Conservation (phyloP, 2,113 vertebrate genomes). For the Aspidoscelis tigris region DNA sequence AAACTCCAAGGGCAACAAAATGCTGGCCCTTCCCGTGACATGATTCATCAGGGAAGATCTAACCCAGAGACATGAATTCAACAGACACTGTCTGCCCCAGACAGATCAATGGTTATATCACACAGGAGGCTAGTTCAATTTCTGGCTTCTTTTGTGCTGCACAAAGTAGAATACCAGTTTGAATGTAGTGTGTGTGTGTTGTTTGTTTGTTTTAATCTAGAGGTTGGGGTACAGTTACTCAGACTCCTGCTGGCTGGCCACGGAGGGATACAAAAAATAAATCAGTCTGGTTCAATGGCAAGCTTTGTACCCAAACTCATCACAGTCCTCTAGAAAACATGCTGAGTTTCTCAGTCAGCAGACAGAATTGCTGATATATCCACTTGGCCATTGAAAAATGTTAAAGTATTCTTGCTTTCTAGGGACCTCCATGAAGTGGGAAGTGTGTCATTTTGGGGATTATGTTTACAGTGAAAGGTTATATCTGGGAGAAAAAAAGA, state of each 20-base stretch:
- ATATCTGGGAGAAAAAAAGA: not conserved
- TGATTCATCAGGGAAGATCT: conserved; percentile 17
- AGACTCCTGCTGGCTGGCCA: not conserved
- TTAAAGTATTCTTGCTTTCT: not conserved
- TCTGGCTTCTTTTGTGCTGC: not conserved
- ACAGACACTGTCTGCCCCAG: conserved; percentile 20
- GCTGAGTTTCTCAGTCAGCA: not conserved
- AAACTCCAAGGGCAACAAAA: conserved; percentile 16
- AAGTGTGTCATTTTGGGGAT: not conserved
- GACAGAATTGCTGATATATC: not conserved
- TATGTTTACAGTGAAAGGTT: not conserved
- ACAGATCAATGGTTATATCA: conserved; percentile 30
- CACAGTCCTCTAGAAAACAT: not conserved
- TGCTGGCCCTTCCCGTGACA: not conserved
- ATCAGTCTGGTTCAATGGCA: not conserved
- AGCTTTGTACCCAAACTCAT: not conserved
- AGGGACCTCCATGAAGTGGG: not conserved
- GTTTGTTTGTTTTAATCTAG: not conserved
- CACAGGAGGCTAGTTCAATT: not conserved
- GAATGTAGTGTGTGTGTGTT: not conserved
- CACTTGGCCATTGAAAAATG: not conserved
- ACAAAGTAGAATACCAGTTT: conserved; percentile 4
- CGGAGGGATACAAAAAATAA: not conserved
- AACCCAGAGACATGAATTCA: conserved; percentile 19
- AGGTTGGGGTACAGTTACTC: not conserved